Percentiles rank a stretch among this genome's conserved stretches.
phyloP scores from a whole-genome alignment of 2,797 vertebrate genomes.

The Lithobates sylvaticus region DNA sequence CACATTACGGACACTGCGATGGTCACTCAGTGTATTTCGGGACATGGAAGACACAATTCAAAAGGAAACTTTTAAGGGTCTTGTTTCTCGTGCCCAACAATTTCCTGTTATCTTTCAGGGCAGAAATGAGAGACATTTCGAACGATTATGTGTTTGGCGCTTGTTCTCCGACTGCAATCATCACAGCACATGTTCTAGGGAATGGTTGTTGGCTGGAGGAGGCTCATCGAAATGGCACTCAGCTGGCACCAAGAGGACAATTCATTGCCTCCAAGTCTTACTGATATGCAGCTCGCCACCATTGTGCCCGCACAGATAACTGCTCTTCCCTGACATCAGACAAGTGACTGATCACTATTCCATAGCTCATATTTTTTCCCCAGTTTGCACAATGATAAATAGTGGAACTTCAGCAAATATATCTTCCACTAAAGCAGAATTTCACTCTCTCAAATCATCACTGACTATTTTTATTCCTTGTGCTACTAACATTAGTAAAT shows the following conservation, averaged over 20 bases:
- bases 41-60: no score
- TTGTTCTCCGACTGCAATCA: not conserved
- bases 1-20: not conserved
- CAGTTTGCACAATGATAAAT: no score
- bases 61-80: not conserved
- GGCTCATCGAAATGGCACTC: not conserved
- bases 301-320: not conserved
- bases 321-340: not conserved
- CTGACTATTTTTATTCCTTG: no score
- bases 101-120: not conserved
- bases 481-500: no score
- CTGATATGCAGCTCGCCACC: not conserved
- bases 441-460: no score
- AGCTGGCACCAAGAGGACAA: not conserved
- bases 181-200: constrained; percentile 10
- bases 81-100: not conserved
- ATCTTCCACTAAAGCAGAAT: no score
- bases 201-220: constrained; percentile 21
- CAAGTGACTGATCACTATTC: not conserved
- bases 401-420: no score
- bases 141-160: constrained; percentile 7
- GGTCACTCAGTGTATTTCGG: no score
- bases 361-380: no score
- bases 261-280: not conserved
- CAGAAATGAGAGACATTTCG: not conserved